Evolutionary conservation across 2,888 invertebrate species (phyloP).

Genomic region (Podotricha telesiphe): DNA sequence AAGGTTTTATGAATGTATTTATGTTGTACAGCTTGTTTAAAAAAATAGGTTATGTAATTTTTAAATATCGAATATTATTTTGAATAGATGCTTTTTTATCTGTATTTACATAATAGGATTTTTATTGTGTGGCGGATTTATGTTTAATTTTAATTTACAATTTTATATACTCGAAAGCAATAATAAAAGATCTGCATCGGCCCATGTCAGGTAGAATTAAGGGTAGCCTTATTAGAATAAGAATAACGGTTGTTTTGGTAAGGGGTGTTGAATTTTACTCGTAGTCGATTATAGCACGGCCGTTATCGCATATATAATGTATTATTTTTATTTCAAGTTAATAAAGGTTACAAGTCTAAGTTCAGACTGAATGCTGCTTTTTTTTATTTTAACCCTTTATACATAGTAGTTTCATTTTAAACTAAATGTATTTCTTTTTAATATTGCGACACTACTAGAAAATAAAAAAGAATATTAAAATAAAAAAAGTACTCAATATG

Average conservation of each 20-base stretch:
- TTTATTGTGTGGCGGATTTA: constrained; percentile 11
- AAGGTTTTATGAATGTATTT: constrained; percentile 26
- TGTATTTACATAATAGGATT: constrained; percentile 11
- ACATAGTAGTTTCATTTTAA: no score
- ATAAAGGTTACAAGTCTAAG: constrained; percentile 70
- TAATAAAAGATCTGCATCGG: constrained; percentile 57
- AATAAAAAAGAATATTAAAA: no score
- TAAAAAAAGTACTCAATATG: no score
- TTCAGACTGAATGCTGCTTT: constrained; percentile 49
- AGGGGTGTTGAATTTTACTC: constrained; percentile 73
- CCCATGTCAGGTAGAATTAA: constrained; percentile 71
- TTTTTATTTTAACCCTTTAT: constrained; percentile 29
- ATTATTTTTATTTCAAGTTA: constrained; percentile 75
- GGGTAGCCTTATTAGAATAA: constrained; percentile 82
- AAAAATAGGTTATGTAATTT: constrained; percentile 7
- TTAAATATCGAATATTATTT: constrained; percentile 28
- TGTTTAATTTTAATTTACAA: constrained; percentile 10
- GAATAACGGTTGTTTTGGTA: constrained; percentile 65
- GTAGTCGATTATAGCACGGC: constrained; percentile 75
- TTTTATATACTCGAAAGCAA: constrained; percentile 54
- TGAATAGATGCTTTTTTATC: constrained; percentile 22
- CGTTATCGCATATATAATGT: constrained; percentile 74
- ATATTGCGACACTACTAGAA: no score
- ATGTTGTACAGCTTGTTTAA: constrained; percentile 8
- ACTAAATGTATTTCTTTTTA: no score